Base-by-base conservation (phyloP, 1,140 invertebrate genomes). In the Conus betulinus region DNA sequence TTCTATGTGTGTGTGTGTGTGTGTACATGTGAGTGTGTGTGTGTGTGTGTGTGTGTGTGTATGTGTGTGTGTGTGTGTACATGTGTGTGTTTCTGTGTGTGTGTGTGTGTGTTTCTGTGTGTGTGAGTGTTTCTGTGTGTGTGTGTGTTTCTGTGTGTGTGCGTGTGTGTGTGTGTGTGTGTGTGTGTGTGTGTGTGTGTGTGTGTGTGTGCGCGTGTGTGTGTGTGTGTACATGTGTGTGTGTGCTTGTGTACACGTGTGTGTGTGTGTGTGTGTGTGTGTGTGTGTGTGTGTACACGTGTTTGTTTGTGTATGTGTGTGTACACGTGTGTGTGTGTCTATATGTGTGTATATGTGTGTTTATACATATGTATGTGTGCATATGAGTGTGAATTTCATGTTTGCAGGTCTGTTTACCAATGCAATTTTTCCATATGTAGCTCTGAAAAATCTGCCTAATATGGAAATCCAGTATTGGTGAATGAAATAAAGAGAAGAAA, bases 221-320 rank as follows among this genome's bases (percentile, higher is more conserved):
- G 71, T 74, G 20, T 74, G 71, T 25, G 7, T 74, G 20, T 74
- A n/a, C 13, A 1, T 25, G 25, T 25, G 20, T 27, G n/a, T 39
- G 76, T 78, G 25, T 39, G 76, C 39, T 0, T 78, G 76, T 78
- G 76, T 78, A 25, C 39, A 25, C 3, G 76, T 78, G 76, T 78
- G 76, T 78, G 76, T 78, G 76, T 78, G 76, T 78, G 76, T 78
- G 25, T 60, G 57, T 60, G 15, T 8, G 57, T 60, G 57, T 60
- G 57, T 60, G 57, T 60, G 4, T 60, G 57, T 5, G 1, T 60
- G 57, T 60, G 57, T 60, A 15, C 15, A 15, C 15, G 57, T 60
- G 57, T 60, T 1, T 15, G 15, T 60, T 1, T 60, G 57, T 8
- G 8, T 5, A 5, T 60, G 57, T 5, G 8, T 60, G 57, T 60